phyloP scores from a whole-genome alignment of 2,888 invertebrate genomes.

The Aspidiotus rigidus region DNA sequence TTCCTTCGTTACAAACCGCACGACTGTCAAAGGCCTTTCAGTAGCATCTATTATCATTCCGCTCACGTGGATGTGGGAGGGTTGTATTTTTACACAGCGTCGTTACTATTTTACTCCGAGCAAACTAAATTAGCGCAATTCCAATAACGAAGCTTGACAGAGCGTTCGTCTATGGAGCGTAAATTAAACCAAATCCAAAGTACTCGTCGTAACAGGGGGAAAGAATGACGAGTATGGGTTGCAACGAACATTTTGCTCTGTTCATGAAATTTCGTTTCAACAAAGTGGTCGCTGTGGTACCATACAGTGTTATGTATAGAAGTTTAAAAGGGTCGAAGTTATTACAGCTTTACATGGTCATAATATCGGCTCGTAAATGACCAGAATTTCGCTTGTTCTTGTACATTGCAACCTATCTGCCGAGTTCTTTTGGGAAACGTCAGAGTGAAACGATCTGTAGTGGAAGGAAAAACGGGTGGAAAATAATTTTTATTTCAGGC shows the following conservation, averaged over 20 bases:
- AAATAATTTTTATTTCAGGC: too few relatives aligned
- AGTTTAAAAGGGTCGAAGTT: too few relatives aligned
- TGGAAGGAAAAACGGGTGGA: too few relatives aligned
- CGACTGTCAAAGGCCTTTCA: constrained; percentile 14
- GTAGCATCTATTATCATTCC: constrained; percentile 5
- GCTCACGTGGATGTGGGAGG: constrained; percentile 3
- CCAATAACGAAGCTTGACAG: constrained; percentile 19
- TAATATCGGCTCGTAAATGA: too few relatives aligned
- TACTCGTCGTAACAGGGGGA: neutral
- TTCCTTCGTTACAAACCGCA: neutral
- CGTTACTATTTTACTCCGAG: constrained; percentile 13
- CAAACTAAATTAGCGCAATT: constrained; percentile 18
- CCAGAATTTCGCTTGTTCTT: too few relatives aligned
- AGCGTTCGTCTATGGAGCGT: constrained; percentile 8
- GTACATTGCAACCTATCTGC: too few relatives aligned
- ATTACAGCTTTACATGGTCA: too few relatives aligned
- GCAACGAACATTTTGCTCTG: neutral
- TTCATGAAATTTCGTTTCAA: constrained; percentile 13
- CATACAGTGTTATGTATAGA: too few relatives aligned
- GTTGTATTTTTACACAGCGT: constrained; percentile 16
- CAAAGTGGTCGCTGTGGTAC: neutral
- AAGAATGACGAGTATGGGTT: neutral
- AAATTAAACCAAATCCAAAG: constrained; percentile 11
- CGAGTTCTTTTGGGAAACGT: too few relatives aligned
- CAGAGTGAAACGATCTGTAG: too few relatives aligned